Conservation (phyloP, 2,888 invertebrate species). For the Atherix ibis region DNA sequence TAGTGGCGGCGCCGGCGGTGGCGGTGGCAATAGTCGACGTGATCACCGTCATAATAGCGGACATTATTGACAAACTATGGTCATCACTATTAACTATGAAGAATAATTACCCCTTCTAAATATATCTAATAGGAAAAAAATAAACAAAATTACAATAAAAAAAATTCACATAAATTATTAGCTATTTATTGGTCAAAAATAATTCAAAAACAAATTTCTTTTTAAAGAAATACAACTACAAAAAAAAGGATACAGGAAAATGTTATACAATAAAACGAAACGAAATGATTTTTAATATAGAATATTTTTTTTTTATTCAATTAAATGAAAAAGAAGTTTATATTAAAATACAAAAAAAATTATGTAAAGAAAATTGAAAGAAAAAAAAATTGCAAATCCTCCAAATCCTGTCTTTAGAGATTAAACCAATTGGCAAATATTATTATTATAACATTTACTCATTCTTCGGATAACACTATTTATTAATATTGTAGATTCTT, state of each 20-base stretch:
- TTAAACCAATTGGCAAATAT: conserved; percentile 1
- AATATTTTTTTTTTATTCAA: too few relatives aligned
- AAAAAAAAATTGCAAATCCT: background rate
- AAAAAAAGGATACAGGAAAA: background rate
- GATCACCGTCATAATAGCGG: conserved; percentile 30
- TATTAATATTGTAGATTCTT: too few relatives aligned
- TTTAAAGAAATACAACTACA: background rate
- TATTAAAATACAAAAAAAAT: background rate
- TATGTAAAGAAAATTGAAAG: background rate
- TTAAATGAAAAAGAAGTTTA: too few relatives aligned
- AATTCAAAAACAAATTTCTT: background rate
- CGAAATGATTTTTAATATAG: background rate
- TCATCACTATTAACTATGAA: conserved; percentile 33
- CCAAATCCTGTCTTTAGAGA: background rate
- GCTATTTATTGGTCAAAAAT: background rate
- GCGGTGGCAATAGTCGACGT: conserved; percentile 22
- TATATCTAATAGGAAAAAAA: background rate
- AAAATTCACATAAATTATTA: background rate
- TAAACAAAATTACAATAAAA: background rate
- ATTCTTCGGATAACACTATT: background rate
- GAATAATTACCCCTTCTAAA: conserved; percentile 14
- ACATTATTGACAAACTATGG: conserved; percentile 33
- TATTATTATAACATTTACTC: conserved; percentile 2
- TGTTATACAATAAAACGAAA: too few relatives aligned
- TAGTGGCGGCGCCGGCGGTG: too few relatives aligned